Percentiles rank a stretch among this genome's conserved stretches.
phyloP scores from a whole-genome alignment of 2,113 vertebrate species.

The Saccopteryx bilineata region DNA sequence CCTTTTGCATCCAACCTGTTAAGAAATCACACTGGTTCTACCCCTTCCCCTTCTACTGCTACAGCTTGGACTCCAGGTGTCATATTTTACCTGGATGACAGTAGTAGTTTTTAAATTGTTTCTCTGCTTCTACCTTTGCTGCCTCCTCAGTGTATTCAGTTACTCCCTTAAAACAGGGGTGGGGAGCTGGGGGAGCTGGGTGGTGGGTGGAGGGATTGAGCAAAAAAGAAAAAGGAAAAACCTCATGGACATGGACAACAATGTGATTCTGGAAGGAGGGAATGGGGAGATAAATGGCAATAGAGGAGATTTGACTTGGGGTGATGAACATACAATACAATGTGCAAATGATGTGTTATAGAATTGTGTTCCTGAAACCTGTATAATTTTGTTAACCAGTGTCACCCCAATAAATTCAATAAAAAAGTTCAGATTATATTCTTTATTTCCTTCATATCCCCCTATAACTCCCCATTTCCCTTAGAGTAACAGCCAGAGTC shows the following conservation, averaged over 20 bases:
- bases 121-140: neutral
- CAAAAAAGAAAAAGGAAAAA: too few species aligned
- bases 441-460: neutral
- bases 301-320: too few species aligned
- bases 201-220: too few species aligned
- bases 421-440: neutral
- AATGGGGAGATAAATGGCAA: too few species aligned
- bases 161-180: neutral
- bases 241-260: too few species aligned
- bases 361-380: too few species aligned
- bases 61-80: neutral
- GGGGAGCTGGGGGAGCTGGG: too few species aligned
- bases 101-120: neutral
- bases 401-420: too few species aligned
- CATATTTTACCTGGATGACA: neutral
- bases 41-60: rapidly evolving
- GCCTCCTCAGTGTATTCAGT: neutral
- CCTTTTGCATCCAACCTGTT: neutral
- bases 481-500: neutral
- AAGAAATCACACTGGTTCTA: neutral
- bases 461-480: neutral
- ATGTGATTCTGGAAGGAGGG: too few species aligned
- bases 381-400: too few species aligned
- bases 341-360: too few species aligned
- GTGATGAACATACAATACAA: too few species aligned